Conservation (phyloP, 1,140 invertebrate species). For the Oscheius sp. region DNA sequence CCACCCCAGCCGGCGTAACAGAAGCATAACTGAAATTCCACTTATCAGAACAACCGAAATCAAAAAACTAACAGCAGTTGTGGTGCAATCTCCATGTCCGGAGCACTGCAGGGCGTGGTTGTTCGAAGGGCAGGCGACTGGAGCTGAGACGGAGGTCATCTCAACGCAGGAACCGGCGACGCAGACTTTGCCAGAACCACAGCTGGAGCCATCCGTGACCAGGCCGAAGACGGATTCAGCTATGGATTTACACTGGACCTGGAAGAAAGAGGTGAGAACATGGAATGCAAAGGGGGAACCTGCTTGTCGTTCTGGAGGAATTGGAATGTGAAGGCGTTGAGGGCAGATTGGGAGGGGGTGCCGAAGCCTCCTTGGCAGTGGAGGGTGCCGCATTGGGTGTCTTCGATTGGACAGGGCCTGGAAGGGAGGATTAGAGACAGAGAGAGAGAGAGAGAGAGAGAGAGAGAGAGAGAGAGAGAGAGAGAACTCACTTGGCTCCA, state of each 20-base stretch:
- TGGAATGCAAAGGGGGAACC: too few species aligned
- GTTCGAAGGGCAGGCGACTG: slow-evolving; percentile 82
- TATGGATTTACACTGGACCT: slow-evolving; percentile 57
- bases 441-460: too few species aligned
- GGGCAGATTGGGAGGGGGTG: slow-evolving; percentile 38
- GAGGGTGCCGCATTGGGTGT: slow-evolving; percentile 49
- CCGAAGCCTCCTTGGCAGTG: slow-evolving; percentile 43
- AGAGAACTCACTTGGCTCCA: slow-evolving; percentile 28
- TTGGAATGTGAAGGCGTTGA: slow-evolving; percentile 57
- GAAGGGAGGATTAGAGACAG: too few species aligned
- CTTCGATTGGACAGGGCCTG: slow-evolving; percentile 46
- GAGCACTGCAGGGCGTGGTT: slow-evolving; percentile 84
- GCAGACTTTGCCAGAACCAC: slow-evolving; percentile 53
- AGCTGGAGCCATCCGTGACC: slow-evolving; percentile 50
- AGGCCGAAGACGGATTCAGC: slow-evolving; percentile 44
- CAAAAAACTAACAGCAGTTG: too few species aligned
- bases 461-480: too few species aligned
- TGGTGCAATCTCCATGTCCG: slow-evolving; percentile 87
- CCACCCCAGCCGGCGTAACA: slow-evolving; percentile 85
- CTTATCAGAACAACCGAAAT: too few species aligned
- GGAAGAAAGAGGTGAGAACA: not conserved
- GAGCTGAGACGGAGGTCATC: slow-evolving; percentile 59
- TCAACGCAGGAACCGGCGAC: slow-evolving; percentile 52
- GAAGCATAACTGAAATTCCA: slow-evolving; percentile 85
- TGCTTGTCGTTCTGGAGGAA: slow-evolving; percentile 50